Evolutionary conservation across 2,113 vertebrate genomes (phyloP), one percentile per base, ranked within the genome.

Genomic region (Desmodus rotundus): DNA sequence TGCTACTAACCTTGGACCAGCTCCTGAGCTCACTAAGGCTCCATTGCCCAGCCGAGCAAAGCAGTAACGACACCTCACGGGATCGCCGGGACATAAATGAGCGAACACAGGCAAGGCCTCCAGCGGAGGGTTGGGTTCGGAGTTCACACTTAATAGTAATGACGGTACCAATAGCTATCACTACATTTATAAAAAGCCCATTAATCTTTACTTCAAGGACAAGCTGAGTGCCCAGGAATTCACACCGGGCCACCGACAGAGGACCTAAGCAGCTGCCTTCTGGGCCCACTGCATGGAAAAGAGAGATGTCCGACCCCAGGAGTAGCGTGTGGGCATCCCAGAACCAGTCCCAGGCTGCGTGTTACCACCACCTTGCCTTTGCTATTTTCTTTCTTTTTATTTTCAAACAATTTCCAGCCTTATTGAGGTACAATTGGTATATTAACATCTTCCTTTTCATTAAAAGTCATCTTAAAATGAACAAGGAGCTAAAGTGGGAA

Each of bases 11-110:
- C 33, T 36, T 33, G 82, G 31, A 84, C 31, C 43, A 65, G 56
- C 43, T 3, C 19, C 28, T 10, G 56, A 43, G 45, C 45, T 67
- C 11, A 70, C 45, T 67, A 9, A 65, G 61, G 80, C 19, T 43
- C 63, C 8, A 1, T 4, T 13, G 8, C 12, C 43, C 22, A 8
- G 0, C 14, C 3, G 17, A 68, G 81, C 14, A 38, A 52, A 77
- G 20, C 50, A 24, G 11, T 1, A 3, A 22, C 0, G 17, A 31
- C 0, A 22, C 33, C 50, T 17, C 6, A 3, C 0, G 0, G n/a
- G 36, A 15, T 0, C 4, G 19, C 26, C 8, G 1, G 65, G 50
- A 28, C 28, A 41, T 1, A 26, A n/a, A 24, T 2, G n/a, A 3
- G 33, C 4, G 6, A 5, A 20, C 28, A 10, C 4, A 0, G 0